Evolutionary conservation across 1,140 invertebrate genomes (phyloP), one percentile per base, ranked within the genome.

Genomic region (Ceratosolen fusciceps): DNA sequence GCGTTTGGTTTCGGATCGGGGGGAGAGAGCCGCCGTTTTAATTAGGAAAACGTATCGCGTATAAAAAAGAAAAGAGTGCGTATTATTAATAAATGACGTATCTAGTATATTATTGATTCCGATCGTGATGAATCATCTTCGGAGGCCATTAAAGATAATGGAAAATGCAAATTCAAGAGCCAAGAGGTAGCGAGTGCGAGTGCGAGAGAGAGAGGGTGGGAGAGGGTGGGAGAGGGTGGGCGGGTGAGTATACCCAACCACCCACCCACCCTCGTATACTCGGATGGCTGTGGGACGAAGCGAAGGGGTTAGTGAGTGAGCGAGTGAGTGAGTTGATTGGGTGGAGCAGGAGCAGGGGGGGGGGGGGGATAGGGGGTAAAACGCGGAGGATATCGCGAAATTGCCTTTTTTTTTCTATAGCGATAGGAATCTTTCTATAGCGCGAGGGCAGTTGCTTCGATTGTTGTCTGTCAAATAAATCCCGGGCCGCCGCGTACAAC

Each of bases 321-420:
- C 21, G 7, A 73, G 49, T 39, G 71, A 37, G 31, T 43, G 12
- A 58, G 49, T 14, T 29, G 39, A 21, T 4, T 21, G 34, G 52
- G 19, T 10, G 16, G 58, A 16, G 14, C 16, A 24, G 5, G 39
- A 5, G 60, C 39, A 21, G 43, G 26, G 29, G 2, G 9, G 37
- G 39, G 39, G n/a, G 39, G 21, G 37, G 49, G 49, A 19, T 19
- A 3, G 49, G 49, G 12, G 16, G 10, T 16, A 3, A 21, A 43
- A 4, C 19, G 39, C 10, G 16, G 14, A 24, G 52, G 43, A 26
- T 67, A 79, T 56, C 39, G 67, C 68, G 62, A 74, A 75, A 81
- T 81, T 81, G 60, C 71, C 77, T 74, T 81, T 81, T 81, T 81
- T 70, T 81, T 81, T 81, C 74, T 81, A 74, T 65, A 77, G 67